Conservation (phyloP, 2,888 invertebrate species). For the Trachelus stipa region DNA sequence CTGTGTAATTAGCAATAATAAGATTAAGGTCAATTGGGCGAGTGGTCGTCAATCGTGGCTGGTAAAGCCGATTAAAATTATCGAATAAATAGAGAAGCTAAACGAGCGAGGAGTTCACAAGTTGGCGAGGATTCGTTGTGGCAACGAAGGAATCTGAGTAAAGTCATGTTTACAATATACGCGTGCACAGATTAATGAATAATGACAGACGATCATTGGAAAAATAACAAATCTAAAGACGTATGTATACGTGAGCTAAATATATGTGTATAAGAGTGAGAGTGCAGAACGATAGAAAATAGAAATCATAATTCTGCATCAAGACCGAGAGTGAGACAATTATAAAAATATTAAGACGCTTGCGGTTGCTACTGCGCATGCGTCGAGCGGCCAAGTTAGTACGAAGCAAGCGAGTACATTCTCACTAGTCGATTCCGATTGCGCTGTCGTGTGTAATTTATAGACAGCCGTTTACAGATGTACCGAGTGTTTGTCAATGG, state of each 20-base stretch:
- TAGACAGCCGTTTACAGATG: neutral
- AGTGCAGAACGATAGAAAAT: neutral
- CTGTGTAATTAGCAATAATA: conserved; percentile 39
- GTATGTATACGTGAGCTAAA: neutral
- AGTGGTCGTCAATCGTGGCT: conserved; percentile 27
- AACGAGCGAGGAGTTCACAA: neutral
- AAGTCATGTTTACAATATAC: neutral
- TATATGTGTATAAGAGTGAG: neutral
- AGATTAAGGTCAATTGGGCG: conserved; percentile 41
- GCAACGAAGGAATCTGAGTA: neutral
- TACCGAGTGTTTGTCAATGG: neutral
- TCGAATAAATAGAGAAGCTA: conserved; percentile 39
- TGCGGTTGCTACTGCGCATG: neutral
- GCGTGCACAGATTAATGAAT: neutral
- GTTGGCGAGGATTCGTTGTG: conserved; percentile 1
- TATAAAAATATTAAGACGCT: neutral
- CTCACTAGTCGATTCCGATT: neutral
- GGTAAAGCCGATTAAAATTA: conserved; percentile 35
- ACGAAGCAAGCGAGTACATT: neutral
- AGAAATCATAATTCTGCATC: neutral
- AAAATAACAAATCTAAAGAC: neutral
- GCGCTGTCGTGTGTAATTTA: neutral
- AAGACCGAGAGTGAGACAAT: neutral
- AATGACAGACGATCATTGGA: neutral
- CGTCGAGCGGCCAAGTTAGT: neutral